phyloP scores from a whole-genome alignment of 2,113 vertebrate genomes.

The Trogon surrucura region DNA sequence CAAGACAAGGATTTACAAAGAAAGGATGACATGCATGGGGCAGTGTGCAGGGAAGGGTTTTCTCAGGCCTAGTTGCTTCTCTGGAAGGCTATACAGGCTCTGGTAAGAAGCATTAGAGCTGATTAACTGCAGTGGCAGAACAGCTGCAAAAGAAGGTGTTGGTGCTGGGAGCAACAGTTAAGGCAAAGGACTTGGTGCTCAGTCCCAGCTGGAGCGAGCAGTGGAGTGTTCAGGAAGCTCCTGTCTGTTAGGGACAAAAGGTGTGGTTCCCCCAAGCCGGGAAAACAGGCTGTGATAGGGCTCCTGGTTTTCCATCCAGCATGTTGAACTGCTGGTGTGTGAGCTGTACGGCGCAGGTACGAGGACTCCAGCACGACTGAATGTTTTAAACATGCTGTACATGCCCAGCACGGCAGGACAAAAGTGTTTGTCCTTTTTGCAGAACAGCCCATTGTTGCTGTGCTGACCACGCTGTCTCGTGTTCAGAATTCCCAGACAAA shows the following conservation, averaged over 20 bases:
- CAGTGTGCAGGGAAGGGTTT: background rate
- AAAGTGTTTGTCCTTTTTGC: background rate
- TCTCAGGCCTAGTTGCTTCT: background rate
- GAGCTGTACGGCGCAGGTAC: fast-evolving
- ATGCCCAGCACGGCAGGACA: background rate
- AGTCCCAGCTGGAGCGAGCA: background rate
- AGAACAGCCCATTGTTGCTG: fast-evolving
- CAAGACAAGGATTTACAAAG: background rate
- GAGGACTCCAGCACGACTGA: background rate
- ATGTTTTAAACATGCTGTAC: background rate
- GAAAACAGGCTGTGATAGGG: background rate
- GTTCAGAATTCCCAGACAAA: background rate
- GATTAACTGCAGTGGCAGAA: background rate
- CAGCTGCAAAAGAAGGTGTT: background rate
- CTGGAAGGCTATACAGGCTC: no score
- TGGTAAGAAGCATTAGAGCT: fast-evolving
- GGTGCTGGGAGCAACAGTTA: background rate
- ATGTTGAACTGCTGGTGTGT: no score
- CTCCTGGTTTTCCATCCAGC: background rate
- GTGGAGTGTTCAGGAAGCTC: background rate
- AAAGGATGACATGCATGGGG: background rate
- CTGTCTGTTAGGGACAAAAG: background rate
- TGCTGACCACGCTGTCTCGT: background rate
- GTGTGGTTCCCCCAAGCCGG: background rate
- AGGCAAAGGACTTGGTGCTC: background rate